phyloP scores from a whole-genome alignment of 2,888 invertebrate species.

The Lapara coniferarum region DNA sequence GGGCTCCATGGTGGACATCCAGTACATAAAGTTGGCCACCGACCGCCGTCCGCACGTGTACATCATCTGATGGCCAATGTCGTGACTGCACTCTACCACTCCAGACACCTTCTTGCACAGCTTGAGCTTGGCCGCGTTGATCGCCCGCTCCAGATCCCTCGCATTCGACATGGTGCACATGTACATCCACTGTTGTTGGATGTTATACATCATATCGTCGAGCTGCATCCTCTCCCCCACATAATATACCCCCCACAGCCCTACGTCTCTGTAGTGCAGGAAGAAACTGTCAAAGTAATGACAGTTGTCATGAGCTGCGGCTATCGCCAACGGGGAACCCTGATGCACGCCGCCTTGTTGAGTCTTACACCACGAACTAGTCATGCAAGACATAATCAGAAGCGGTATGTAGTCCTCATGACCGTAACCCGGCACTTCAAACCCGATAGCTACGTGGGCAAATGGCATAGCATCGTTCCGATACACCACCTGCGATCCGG shows the following conservation, averaged over 20 bases:
- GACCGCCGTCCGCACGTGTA: conserved; percentile 43
- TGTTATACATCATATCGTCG: conserved; percentile 61
- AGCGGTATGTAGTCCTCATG: conserved; percentile 61
- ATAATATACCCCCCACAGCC: conserved; percentile 79
- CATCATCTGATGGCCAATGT: conserved; percentile 64
- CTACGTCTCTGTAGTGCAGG: conserved; percentile 65
- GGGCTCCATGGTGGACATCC: conserved; percentile 8
- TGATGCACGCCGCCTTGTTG: conserved; percentile 56
- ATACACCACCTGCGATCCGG: conserved; percentile 47
- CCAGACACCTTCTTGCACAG: conserved; percentile 53
- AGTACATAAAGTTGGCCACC: background rate
- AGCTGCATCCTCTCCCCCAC: conserved; percentile 53
- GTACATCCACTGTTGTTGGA: conserved; percentile 70
- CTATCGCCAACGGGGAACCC: conserved; percentile 55
- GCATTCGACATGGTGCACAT: conserved; percentile 55
- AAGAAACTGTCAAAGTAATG: conserved; percentile 72
- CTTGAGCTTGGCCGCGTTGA: conserved; percentile 55
- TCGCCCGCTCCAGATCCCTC: conserved; percentile 58
- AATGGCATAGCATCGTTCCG: conserved; percentile 71
- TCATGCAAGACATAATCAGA: conserved; percentile 59
- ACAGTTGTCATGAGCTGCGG: conserved; percentile 59
- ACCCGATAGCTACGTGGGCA: conserved; percentile 69
- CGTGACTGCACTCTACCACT: conserved; percentile 55
- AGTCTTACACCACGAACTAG: conserved; percentile 70
- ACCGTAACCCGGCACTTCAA: conserved; percentile 71